These are phyloP conservation scores for Leptinotarsa juncta DNA, from an alignment of 2,888 invertebrate species.

Conservation along the genomic window DNA sequence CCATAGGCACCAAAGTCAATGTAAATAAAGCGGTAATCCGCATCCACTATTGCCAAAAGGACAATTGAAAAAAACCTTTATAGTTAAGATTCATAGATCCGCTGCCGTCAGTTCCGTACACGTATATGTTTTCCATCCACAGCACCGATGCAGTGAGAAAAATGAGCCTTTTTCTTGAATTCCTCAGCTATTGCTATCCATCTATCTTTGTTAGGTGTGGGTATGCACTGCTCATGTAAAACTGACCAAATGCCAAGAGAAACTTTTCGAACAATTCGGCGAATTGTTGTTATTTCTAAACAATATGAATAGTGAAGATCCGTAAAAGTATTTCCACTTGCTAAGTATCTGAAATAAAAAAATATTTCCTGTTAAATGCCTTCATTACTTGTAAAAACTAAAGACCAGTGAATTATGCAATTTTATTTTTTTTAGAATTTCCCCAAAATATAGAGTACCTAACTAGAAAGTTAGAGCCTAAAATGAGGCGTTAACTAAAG, in stretches of 20 bases:
- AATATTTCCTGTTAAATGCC: too few relatives aligned
- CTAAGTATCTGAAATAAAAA: conserved; percentile 14
- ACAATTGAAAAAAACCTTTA: conserved; percentile 44
- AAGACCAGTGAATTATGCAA: too few relatives aligned
- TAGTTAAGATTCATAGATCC: conserved; percentile 24
- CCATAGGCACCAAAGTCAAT: conserved; percentile 53
- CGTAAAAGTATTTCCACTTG: not conserved
- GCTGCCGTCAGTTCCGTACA: not conserved
- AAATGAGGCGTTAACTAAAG: not conserved
- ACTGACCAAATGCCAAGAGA: not conserved
- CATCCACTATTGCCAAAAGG: conserved; percentile 53
- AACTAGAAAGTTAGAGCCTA: not conserved
- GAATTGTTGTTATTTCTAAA: not conserved
- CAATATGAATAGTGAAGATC: not conserved
- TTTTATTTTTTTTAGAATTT: not conserved
- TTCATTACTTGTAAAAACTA: too few relatives aligned
- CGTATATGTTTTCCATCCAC: conserved; percentile 10
- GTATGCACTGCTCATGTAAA: conserved; percentile 4
- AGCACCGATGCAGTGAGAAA: not conserved
- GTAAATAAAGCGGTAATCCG: conserved; percentile 53
- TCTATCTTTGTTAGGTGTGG: not conserved
- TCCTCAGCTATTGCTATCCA: not conserved
- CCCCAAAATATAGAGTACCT: not conserved
- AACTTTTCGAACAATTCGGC: not conserved
- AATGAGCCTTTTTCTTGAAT: not conserved